Conservation (phyloP, 2,113 vertebrate genomes). For the Microcebus tavaratra region DNA sequence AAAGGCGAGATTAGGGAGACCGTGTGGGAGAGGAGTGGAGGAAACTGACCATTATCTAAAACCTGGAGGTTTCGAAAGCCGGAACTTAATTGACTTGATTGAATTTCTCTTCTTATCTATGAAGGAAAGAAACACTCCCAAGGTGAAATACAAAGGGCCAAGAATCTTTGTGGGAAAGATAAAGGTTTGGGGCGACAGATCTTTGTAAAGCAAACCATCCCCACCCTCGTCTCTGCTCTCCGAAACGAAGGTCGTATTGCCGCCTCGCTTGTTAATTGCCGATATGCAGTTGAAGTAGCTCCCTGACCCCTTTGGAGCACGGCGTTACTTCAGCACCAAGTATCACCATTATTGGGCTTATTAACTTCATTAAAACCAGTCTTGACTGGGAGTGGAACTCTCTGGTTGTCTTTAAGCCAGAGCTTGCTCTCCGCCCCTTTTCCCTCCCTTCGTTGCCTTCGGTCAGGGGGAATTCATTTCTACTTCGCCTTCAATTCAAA, state of each 20-base stretch:
- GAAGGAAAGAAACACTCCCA: slow-evolving; percentile 49
- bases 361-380: not conserved
- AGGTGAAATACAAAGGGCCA: slow-evolving; percentile 54
- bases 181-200: not conserved
- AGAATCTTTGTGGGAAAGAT: slow-evolving; percentile 30
- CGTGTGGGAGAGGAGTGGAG: not conserved
- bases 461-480: not conserved
- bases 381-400: not conserved
- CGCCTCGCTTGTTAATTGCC: not conserved
- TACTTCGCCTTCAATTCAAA: not conserved
- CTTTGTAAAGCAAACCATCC: not conserved
- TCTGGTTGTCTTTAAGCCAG: not conserved
- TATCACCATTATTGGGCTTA: not conserved
- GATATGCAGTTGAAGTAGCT: not conserved
- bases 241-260: not conserved
- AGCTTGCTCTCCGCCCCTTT: not conserved
- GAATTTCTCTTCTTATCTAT: slow-evolving; percentile 61
- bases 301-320: not conserved
- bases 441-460: not conserved
- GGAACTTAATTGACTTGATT: slow-evolving; percentile 51
- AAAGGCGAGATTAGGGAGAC: not conserved
- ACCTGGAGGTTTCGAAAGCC: slow-evolving; percentile 27
- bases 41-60: slow-evolving; percentile 42
- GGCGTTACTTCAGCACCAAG: not conserved
- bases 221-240: not conserved